phyloP scores from a whole-genome alignment of 2,797 vertebrate species.

The Phalloptychus januarius region DNA sequence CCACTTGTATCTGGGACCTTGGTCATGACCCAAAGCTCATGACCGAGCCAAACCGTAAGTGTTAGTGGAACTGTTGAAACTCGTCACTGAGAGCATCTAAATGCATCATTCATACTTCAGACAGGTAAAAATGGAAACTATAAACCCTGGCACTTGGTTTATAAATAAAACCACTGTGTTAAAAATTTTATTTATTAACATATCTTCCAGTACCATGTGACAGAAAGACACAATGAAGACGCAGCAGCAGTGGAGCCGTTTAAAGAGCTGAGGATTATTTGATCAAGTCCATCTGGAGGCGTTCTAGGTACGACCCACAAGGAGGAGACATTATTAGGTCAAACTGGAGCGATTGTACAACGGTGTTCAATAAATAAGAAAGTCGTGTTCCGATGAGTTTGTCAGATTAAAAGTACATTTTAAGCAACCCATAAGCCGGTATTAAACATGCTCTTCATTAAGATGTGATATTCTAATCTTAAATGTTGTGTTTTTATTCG shows the following conservation, averaged over 20 bases:
- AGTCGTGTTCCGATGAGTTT: not conserved
- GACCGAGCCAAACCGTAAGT: too few relatives aligned
- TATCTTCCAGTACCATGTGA: not conserved
- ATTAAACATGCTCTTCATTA: not conserved
- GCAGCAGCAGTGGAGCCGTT: not conserved
- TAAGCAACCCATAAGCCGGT: not conserved
- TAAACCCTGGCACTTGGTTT: not conserved
- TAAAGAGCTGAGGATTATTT: not conserved
- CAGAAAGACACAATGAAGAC: not conserved
- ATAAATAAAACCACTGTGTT: not conserved
- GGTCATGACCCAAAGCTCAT: too few relatives aligned
- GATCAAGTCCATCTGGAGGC: not conserved
- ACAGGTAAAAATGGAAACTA: not conserved
- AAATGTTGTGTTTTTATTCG: not conserved
- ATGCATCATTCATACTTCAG: too few relatives aligned
- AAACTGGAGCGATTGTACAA: not conserved
- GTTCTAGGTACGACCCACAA: not conserved
- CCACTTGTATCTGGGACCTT: too few relatives aligned
- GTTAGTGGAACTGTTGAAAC: too few relatives aligned
- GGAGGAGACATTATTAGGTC: not conserved
- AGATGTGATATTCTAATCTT: not conserved
- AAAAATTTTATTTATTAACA: not conserved
- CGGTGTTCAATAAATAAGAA: not conserved
- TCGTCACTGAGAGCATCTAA: too few relatives aligned
- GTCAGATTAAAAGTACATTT: not conserved